Percentiles rank a stretch among this genome's conserved stretches.
Conservation (phyloP, 2,888 invertebrate species). For the Dascillus cervinus region DNA sequence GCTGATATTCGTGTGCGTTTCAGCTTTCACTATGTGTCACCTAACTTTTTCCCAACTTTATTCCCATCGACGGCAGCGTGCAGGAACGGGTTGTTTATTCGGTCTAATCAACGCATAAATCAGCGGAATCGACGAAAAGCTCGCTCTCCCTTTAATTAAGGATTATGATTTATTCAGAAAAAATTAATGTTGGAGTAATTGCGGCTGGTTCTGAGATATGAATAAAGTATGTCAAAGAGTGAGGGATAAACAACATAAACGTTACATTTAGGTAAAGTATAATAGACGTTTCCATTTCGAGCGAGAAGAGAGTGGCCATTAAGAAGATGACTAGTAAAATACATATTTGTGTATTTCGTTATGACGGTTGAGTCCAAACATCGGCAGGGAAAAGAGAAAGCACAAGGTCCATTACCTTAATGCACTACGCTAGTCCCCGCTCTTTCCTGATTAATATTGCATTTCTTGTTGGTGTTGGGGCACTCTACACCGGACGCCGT, state of each 20-base stretch:
- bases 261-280: constrained; percentile 9
- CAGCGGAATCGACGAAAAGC: too few relatives aligned
- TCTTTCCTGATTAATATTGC: constrained; percentile 55
- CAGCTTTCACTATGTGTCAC: constrained; percentile 7
- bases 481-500: constrained; percentile 31
- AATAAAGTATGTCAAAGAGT: too few relatives aligned
- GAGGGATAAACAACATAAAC: constrained; percentile 8
- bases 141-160: too few relatives aligned
- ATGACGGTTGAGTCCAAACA: constrained; percentile 16
- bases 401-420: constrained; percentile 43
- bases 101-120: too few relatives aligned
- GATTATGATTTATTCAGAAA: too few relatives aligned
- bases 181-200: too few relatives aligned
- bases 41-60: background rate
- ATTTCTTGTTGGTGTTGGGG: constrained; percentile 46
- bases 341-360: constrained; percentile 18
- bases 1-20: constrained; percentile 27
- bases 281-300: constrained; percentile 12
- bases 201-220: too few relatives aligned
- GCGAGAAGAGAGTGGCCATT: constrained; percentile 13
- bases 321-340: constrained; percentile 16
- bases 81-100: too few relatives aligned
- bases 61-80: too few relatives aligned
- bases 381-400: constrained; percentile 22
- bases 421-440: constrained; percentile 42